Base-by-base conservation (phyloP, 2,888 invertebrate species). In the Synanthedon myopaeformis region DNA sequence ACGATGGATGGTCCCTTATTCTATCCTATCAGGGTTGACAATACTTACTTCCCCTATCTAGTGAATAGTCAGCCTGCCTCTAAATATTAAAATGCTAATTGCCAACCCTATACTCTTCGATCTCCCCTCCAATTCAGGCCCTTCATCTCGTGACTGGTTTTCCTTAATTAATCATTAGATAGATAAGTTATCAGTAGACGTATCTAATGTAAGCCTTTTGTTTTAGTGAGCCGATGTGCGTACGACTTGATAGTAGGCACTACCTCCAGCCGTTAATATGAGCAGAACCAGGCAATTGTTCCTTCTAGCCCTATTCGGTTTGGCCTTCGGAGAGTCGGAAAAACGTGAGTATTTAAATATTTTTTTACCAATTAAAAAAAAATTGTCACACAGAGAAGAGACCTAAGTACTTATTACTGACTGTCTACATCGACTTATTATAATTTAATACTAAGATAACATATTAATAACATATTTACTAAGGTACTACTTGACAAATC, bases 131-230 rank as follows among this genome's bases (percentile, higher is more conserved):
- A 17, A 13, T 17, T 12, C 23, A 19, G 50, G 55, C 61, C 61
- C 58, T 61, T 67, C 71, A 73, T 78, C 85, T 82, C 84, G 85
- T 84, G 85, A 84, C 76, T 63, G 55, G 82, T 69, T 74, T 83
- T 82, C 81, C 82, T 82, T 71, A 75, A 78, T 77, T 79, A 77
- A 80, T 80, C 76, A 79, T 63, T 65, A 55, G 57, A 64, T 77
- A 80, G 80, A 77, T 79, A 80, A 81, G 82, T 82, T 80, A 82
- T 79, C 81, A 51, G 51, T 45, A 55, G 49, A n/a, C 49, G 52
- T 13, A 41, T 35, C 28, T 51, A 4, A 19, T 50, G 42, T 52
- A 49, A 28, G 41, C 51, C 49, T 50, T 41, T 13, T 51, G n/a
- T 52, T 17, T 5, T 49, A 19, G 14, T 35, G 48, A 49, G 52